A percentile compares a stretch with the other conserved stretches of the same genome.
phyloP scores from a whole-genome alignment of 2,113 vertebrate species.

The Onychostruthus taczanowskii region DNA sequence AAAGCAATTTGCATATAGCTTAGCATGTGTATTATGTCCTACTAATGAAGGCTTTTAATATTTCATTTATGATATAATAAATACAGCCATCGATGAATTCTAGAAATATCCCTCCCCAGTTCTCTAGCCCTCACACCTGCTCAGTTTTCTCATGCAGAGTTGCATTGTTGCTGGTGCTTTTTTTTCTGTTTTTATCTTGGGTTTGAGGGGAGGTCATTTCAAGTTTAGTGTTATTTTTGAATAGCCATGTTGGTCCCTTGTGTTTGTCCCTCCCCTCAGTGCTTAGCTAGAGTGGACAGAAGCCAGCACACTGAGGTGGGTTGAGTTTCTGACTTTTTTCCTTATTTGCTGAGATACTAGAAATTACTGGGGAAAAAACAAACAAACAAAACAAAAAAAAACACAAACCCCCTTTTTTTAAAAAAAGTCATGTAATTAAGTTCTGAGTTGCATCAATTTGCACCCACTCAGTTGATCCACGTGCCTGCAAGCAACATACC shows the following conservation, averaged over 20 bases:
- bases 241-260: not conserved
- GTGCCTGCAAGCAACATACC: not conserved
- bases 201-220: not conserved
- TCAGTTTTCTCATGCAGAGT: accelerated
- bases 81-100: not conserved
- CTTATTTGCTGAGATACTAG: not conserved
- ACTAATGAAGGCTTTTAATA: not conserved
- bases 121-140: not conserved
- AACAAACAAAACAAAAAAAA: too few species aligned
- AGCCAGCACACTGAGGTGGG: too few species aligned
- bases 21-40: not conserved
- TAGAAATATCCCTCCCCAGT: not conserved
- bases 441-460: not conserved
- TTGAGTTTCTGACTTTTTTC: not conserved
- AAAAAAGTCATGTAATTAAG: not conserved
- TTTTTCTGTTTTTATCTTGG: not conserved
- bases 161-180: accelerated
- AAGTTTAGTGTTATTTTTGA: not conserved
- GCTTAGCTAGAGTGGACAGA: not conserved
- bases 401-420: not conserved
- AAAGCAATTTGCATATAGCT: not conserved
- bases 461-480: not conserved
- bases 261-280: accelerated
- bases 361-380: not conserved
- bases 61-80: not conserved